Conservation (phyloP, 2,888 invertebrate genomes). For the Argyresthia albistria region DNA sequence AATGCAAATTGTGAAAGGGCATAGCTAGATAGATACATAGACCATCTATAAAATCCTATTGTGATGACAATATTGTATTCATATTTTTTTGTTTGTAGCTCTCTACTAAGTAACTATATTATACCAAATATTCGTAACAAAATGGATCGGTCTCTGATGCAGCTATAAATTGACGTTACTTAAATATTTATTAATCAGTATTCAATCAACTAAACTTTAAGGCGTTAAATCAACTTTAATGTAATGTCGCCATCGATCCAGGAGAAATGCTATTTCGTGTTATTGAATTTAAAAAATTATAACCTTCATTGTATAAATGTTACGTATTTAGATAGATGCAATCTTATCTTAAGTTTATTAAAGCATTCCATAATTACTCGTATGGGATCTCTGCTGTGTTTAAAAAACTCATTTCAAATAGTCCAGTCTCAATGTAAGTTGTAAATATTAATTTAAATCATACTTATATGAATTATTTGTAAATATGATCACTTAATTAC, state of each 20-base stretch:
- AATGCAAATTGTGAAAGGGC: conserved; percentile 15
- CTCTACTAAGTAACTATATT: neutral
- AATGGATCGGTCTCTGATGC: too few relatives aligned
- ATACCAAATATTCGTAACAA: too few relatives aligned
- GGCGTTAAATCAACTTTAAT: neutral
- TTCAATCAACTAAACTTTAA: conserved; percentile 1
- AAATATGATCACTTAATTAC: conserved; percentile 25
- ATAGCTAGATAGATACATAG: conserved; percentile 9
- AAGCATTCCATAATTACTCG: conserved; percentile 64
- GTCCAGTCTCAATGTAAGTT: conserved; percentile 45
- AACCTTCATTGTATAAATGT: conserved; percentile 13
- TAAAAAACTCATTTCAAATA: conserved; percentile 51
- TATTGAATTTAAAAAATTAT: conserved; percentile 24
- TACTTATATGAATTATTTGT: conserved; percentile 38
- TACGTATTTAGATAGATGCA: conserved; percentile 59
- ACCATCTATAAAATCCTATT: conserved; percentile 19
- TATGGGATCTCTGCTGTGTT: conserved; percentile 70
- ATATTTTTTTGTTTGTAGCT: conserved; percentile 8
- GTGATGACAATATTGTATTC: conserved; percentile 45
- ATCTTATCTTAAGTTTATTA: conserved; percentile 55
- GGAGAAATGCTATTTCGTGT: conserved; percentile 22
- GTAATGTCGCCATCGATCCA: conserved; percentile 8
- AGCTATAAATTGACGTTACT: neutral
- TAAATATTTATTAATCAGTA: conserved; percentile 3
- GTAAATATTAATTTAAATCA: conserved; percentile 34